Conservation (phyloP, 2,797 vertebrate species). For the Mormyrops attenuatus region DNA sequence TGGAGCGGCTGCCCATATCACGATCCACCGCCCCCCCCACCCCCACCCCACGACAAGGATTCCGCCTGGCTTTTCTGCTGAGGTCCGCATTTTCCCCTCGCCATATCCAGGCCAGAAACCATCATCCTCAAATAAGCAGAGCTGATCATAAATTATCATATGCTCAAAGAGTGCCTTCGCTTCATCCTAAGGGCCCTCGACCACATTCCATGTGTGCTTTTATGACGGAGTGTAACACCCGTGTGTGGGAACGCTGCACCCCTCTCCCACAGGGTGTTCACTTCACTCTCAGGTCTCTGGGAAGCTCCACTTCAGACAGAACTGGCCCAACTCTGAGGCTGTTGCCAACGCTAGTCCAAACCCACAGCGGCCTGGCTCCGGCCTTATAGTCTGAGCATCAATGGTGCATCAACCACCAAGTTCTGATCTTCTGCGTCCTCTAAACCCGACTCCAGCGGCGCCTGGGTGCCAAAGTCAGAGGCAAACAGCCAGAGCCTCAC, state of each 20-base stretch:
- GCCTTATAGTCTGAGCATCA: not conserved
- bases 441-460: not conserved
- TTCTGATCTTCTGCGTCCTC: not conserved
- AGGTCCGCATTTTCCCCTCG: not conserved
- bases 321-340: slow-evolving; percentile 15
- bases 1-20: not conserved
- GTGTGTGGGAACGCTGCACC: slow-evolving; percentile 23
- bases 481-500: not conserved
- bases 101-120: not conserved
- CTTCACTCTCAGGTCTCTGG: not conserved
- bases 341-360: not conserved
- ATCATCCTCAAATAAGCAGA: slow-evolving; percentile 16
- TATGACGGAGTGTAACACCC: not conserved
- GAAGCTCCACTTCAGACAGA: slow-evolving; percentile 30
- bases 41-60: not conserved
- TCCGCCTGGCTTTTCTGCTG: not conserved
- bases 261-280: not conserved
- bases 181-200: slow-evolving; percentile 14
- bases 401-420: not conserved
- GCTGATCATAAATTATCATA: slow-evolving; percentile 28
- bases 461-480: not conserved
- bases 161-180: slow-evolving; percentile 9
- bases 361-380: not conserved
- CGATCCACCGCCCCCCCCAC: not conserved
- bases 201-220: slow-evolving; percentile 4